Evolutionary conservation across 2,888 invertebrate genomes (phyloP), one percentile per base, ranked within the genome.

Genomic region (Morpho achilles): DNA sequence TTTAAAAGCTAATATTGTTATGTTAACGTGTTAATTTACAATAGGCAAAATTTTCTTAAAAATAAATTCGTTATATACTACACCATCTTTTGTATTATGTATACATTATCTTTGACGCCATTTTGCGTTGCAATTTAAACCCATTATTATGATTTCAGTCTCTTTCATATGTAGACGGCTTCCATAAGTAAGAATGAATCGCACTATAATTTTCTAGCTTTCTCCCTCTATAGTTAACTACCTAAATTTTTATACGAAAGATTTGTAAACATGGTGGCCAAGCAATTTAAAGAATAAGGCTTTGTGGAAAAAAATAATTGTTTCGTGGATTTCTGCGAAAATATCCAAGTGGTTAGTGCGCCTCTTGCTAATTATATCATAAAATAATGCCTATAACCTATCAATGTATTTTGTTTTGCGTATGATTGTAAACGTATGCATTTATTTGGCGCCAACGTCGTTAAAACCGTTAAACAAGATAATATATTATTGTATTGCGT

Each of bases 261-360:
- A 89, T 87, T 89, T 90, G 90, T 90, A 90, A 90, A 90, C 89
- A 90, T 90, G 90, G 90, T 82, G 86, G 88, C 83, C 76, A 79
- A 82, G 83, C 67, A 65, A 66, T 59, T 59, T 61, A 57, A 61
- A 63, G 61, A 59, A 42, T 68, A 57, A 66, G 69, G 59, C 61
- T 54, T 58, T 52, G 56, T 53, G 54, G 62, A 57, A 57, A 64
- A 43, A 64, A 53, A 62, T 56, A 54, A 66, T 63, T 67, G 65
- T 63, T 66, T 63, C 52, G 39, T 51, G 50, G 56, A 53, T 55
- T 59, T 61, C 43, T 49, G 22, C n/a, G 57, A 69, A 66, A 66
- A 70, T 68, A 71, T 68, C 59, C 59, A 70, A 71, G 69, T 75
- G 81, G 78, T 82, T 78, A 74, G 77, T 81, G 60, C 52, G 53